These are phyloP conservation scores for Garra rufa DNA, from an alignment of 2,113 vertebrate species.

Conservation along the genomic window DNA sequence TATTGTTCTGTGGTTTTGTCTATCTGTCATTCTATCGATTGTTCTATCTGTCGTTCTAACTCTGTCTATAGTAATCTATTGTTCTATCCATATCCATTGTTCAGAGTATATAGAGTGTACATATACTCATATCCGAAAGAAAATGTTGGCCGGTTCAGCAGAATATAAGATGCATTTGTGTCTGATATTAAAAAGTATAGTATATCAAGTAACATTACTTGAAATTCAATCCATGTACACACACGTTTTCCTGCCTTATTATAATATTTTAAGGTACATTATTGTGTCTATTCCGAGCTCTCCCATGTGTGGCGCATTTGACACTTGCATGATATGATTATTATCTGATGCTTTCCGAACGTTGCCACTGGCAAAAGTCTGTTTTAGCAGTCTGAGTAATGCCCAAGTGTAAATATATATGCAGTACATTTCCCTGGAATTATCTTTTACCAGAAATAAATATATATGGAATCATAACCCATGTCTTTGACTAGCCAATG, in stretches of 20 bases:
- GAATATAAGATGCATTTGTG: neutral
- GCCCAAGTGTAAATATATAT: constrained; percentile 7
- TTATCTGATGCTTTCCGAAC: constrained; percentile 9
- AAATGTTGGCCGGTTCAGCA: neutral
- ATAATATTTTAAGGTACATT: constrained; percentile 22
- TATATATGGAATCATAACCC: neutral
- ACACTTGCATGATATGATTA: neutral
- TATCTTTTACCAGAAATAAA: neutral
- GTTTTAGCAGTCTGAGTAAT: constrained; percentile 22
- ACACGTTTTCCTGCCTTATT: neutral
- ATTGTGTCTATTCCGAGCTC: neutral
- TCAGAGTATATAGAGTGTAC: too few species aligned
- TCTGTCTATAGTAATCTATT: too few species aligned
- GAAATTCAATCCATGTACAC: neutral
- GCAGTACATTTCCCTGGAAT: neutral
- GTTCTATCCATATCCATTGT: too few species aligned
- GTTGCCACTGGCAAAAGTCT: constrained; percentile 6
- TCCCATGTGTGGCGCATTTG: constrained; percentile 1
- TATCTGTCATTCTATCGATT: too few species aligned
- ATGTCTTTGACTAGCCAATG: neutral
- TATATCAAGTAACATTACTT: too few species aligned
- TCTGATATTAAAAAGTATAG: neutral
- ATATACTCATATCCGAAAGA: too few species aligned
- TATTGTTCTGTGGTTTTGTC: too few species aligned
- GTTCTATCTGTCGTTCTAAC: too few species aligned